Base-by-base conservation (phyloP, 2,113 vertebrate species). In the Rhinoderma darwinii region DNA sequence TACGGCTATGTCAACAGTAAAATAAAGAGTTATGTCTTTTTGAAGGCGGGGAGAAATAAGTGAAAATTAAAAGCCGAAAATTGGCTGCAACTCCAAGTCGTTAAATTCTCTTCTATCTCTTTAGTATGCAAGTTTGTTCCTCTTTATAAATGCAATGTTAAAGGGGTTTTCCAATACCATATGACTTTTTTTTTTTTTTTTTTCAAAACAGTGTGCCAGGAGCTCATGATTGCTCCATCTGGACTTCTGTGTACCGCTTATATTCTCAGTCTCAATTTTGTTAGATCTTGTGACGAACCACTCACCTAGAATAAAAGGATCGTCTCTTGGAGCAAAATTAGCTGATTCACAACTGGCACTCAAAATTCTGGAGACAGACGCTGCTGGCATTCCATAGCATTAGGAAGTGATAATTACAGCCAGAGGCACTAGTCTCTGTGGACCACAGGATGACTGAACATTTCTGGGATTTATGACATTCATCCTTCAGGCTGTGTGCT, bases 391-490 rank as follows among this genome's bases (percentile, higher is more conserved):
- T 84, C 35, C 47, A 25, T 74, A 50, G 43, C 30, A 83, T 72
- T 50, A 47, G 83, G 22, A 84, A 84, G 70, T 74, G 22, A 59
- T 20, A 75, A 74, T 84, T 27, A 32, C 68, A 56, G 70, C 70
- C 50, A 59, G 32, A 50, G 37, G 83, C 68, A 84, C 25, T 18
- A 75, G 9, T 75, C 50, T 56, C 50, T 74, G 47, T 43, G 35
- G 50, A 50, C 43, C 44, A 15, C 59, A 25, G 20, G 66, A 59
- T 84, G 70, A 84, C 37, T 41, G 50, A 51, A 59, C 70, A 56
- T 73, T 75, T 56, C 70, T 75, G 25, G 83, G 47, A 74, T 84
- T 84, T 72, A 84, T 84, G 44, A 59, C 83, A 75, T 84, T 75
- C 77, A 32, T 80, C 32, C 47, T 25, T 73, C 66, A 54, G 25